phyloP scores from a whole-genome alignment of 1,140 invertebrate genomes.

The Fopius arisanus region DNA sequence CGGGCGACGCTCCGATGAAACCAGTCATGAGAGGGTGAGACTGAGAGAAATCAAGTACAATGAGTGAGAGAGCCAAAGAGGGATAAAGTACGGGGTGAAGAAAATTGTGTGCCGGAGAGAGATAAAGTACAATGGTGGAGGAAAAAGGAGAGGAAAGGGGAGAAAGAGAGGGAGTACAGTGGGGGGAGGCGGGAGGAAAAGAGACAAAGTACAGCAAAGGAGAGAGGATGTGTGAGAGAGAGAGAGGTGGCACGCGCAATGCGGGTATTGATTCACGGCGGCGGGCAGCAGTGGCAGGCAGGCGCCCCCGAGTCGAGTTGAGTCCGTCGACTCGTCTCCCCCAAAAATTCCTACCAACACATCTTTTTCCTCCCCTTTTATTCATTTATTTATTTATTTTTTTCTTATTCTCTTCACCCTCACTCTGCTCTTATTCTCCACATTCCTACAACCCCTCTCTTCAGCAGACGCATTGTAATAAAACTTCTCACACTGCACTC shows the following conservation, averaged over 20 bases:
- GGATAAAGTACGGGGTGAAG: too few relatives aligned
- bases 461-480: too few relatives aligned
- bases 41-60: too few relatives aligned
- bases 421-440: not conserved
- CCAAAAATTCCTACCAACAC: slow-evolving; percentile 31
- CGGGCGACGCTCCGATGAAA: slow-evolving; percentile 44
- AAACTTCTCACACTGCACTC: too few relatives aligned
- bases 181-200: slow-evolving; percentile 50
- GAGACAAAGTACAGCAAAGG: slow-evolving; percentile 40
- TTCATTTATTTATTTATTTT: not conserved
- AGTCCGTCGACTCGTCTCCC: slow-evolving; percentile 55
- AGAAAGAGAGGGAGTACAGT: slow-evolving; percentile 44
- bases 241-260: slow-evolving; percentile 64
- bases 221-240: slow-evolving; percentile 50
- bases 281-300: slow-evolving; percentile 46
- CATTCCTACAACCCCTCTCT: too few relatives aligned
- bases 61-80: too few relatives aligned
- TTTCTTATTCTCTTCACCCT: not conserved
- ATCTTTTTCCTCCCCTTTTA: slow-evolving; percentile 23
- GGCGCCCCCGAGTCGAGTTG: slow-evolving; percentile 56
- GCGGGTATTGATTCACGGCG: slow-evolving; percentile 65
- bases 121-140: too few relatives aligned
- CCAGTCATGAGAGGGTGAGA: too few relatives aligned
- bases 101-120: too few relatives aligned
- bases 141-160: too few relatives aligned